Evolutionary conservation across 2,113 vertebrate genomes (phyloP), one percentile per base, ranked within the genome.

Genomic region (Rhinolophus sinicus): DNA sequence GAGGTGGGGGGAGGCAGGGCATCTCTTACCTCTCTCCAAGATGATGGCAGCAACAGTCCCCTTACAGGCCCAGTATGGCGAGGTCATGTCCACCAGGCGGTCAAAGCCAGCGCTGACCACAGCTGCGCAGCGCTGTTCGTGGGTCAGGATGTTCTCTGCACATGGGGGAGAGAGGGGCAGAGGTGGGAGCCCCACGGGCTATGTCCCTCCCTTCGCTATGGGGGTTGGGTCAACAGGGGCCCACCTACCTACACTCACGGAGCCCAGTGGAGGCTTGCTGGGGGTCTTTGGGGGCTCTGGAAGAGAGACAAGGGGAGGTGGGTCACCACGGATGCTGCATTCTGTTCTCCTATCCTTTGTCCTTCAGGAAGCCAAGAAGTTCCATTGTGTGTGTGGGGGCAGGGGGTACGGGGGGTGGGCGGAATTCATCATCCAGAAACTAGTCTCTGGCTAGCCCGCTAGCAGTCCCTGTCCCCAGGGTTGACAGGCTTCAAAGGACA

Each of bases 31-130:
- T 98, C 92, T 98, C 96, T 99, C 99, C 92, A 99, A 90, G 88
- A 99, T 98, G 96, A 99, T 99, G 0, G 99, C 98, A 1, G 99
- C 99, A 97, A 99, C 98, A 9, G 98, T 98, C 93, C 98, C 98
- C 97, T 98, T 99, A 60, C 98, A 99, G 95, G 82, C 97, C 18
- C 92, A 22, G 85, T 99, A 98, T 0, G 98, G 97, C 0, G 98
- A 98, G 76, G 64, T 95, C 86, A 97, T 94, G 7, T 95, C 98
- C 81, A 99, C 72, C 56, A 99, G 98, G 30, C 93, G 95, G 87
- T 99, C 98, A 52, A 99, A 99, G 62, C 90, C 97, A 0, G 98
- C 96, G 0, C 98, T 99, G 90, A 99, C 99, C 88, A 99, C 86
- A 0, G 98, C 99, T 0, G 99, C 98, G 9, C 99, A 98, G 56